Percentiles rank a stretch among this genome's conserved stretches.
Conservation (phyloP, 2,113 vertebrate genomes). For the Gymnobelideus leadbeateri region DNA sequence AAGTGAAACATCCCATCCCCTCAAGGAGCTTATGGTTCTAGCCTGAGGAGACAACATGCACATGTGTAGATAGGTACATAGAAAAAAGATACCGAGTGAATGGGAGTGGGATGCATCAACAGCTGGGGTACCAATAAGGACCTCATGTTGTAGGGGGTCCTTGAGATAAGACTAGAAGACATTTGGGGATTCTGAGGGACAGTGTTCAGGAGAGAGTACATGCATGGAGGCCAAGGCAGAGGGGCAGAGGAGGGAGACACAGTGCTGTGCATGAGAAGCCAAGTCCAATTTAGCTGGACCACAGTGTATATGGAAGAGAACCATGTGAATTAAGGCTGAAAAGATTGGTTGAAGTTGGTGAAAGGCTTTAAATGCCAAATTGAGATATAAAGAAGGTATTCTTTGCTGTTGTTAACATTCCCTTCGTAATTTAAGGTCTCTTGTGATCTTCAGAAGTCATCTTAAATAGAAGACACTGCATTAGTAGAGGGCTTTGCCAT, state of each 20-base stretch:
- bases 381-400: too few species aligned
- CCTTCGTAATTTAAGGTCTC: background rate
- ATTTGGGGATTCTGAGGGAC: background rate
- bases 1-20: background rate
- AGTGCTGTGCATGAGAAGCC: too few species aligned
- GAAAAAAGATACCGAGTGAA: background rate
- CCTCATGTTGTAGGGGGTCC: background rate
- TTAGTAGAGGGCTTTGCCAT: background rate
- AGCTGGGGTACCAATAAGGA: background rate
- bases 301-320: background rate
- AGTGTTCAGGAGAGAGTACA: background rate
- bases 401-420: background rate
- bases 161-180: background rate
- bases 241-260: too few species aligned
- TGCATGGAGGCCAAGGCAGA: background rate
- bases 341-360: background rate
- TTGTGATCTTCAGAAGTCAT: slow-evolving; percentile 25
- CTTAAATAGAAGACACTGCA: slow-evolving; percentile 16
- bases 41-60: background rate
- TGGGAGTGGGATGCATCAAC: background rate
- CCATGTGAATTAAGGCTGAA: background rate
- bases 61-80: background rate
- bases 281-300: background rate
- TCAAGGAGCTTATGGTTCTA: background rate
- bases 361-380: background rate